Conservation (phyloP, 2,113 vertebrate species). For the Plecotus auritus region DNA sequence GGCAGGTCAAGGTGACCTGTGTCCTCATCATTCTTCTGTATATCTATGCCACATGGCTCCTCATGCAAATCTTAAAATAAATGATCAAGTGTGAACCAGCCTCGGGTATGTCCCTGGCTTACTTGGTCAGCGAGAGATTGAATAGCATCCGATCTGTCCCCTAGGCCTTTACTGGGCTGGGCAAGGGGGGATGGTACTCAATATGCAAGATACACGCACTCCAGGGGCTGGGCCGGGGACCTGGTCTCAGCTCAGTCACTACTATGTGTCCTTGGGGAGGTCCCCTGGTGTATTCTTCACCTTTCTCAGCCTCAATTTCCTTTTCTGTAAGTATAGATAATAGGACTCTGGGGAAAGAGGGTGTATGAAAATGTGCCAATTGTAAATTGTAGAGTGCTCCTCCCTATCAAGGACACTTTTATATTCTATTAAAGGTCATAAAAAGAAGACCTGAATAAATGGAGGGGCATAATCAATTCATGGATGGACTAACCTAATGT, state of each 20-base stretch:
- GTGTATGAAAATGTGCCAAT: not conserved
- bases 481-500: not conserved
- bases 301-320: not conserved
- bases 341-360: not conserved
- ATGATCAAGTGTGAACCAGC: not conserved
- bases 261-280: not conserved
- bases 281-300: not conserved
- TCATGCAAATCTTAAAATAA: slow-evolving; percentile 50
- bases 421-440: not conserved
- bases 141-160: not conserved
- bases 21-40: slow-evolving; percentile 27
- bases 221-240: not conserved
- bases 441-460: not conserved
- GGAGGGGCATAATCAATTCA: not conserved
- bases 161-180: not conserved
- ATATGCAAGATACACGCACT: not conserved
- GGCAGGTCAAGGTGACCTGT: not conserved
- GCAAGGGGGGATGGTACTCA: not conserved
- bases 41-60: not conserved
- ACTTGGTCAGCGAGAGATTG: not conserved
- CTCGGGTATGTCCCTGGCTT: not conserved
- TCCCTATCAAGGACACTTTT: not conserved
- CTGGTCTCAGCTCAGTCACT: not conserved
- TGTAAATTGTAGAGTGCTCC: not conserved
- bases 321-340: not conserved